Percentiles rank a stretch among this genome's conserved stretches.
phyloP scores from a whole-genome alignment of 2,797 vertebrate genomes.

The Microctenopoma lineatum region DNA sequence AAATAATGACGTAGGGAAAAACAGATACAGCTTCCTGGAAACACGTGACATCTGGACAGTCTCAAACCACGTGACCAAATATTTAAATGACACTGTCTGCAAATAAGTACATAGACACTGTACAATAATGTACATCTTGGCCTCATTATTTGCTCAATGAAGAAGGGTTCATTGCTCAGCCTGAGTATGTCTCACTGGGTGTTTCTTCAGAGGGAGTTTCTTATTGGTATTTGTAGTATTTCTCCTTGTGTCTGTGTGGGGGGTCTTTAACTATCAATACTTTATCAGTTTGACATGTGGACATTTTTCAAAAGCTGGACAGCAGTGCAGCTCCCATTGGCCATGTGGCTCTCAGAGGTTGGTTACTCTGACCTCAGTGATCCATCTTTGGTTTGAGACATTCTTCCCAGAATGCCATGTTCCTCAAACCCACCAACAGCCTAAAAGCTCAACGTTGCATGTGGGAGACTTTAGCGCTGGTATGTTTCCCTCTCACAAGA shows the following conservation, averaged over 20 bases:
- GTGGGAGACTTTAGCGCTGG: constrained; percentile 46
- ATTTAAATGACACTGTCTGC: neutral
- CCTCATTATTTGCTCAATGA: neutral
- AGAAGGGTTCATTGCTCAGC: too few relatives aligned
- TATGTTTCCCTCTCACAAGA: constrained; percentile 22
- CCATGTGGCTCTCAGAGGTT: constrained; percentile 18
- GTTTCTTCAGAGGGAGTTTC: neutral
- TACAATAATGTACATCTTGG: neutral
- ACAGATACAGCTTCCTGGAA: neutral
- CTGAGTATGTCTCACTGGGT: neutral
- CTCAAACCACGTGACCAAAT: neutral
- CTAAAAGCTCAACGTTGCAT: constrained; percentile 23
- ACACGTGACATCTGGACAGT: neutral
- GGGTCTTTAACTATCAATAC: constrained; percentile 34
- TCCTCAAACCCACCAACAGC: constrained; percentile 37
- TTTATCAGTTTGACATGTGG: constrained; percentile 20
- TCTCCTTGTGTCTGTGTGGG: constrained; percentile 1
- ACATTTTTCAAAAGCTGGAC: constrained; percentile 18
- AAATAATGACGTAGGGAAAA: neutral
- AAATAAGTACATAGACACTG: too few relatives aligned
- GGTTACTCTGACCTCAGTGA: constrained; percentile 31
- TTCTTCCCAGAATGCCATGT: constrained; percentile 8
- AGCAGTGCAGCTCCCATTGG: constrained; percentile 8
- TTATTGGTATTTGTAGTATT: neutral
- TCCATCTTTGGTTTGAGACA: constrained; percentile 10